phyloP scores from a whole-genome alignment of 2,888 invertebrate species.

The Aphelenchoides bicaudatus region DNA sequence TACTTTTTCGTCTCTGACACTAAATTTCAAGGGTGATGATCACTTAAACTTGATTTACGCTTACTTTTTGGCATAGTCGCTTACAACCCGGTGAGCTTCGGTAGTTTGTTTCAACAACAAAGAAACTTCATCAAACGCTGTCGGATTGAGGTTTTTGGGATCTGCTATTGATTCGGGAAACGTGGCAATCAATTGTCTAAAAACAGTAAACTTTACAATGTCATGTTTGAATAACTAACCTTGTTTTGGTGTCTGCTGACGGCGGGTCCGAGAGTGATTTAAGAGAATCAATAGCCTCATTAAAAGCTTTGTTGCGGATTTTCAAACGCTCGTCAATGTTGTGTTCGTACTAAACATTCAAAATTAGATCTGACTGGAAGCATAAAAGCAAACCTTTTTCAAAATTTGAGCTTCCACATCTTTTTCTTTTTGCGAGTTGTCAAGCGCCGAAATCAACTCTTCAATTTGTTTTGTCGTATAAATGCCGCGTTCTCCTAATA shows the following conservation, averaged over 20 bases:
- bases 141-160: conserved; percentile 26
- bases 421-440: background rate
- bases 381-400: conserved; percentile 5
- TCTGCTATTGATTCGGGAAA: conserved; percentile 43
- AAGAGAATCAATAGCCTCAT: background rate
- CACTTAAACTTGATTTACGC: conserved; percentile 10
- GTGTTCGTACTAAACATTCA: background rate
- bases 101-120: conserved; percentile 25
- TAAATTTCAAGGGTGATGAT: background rate
- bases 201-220: conserved; percentile 18
- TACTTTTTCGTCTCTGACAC: conserved; percentile 4
- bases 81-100: conserved; percentile 26
- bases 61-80: conserved; percentile 24
- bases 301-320: background rate
- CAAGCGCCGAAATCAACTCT: conserved; percentile 7
- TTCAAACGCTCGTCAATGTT: background rate
- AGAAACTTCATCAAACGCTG: conserved; percentile 21
- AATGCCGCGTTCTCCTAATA: conserved; percentile 27
- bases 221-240: conserved; percentile 28
- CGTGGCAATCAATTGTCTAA: conserved; percentile 34
- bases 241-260: conserved; percentile 49
- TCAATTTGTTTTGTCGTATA: conserved; percentile 32
- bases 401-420: conserved; percentile 6
- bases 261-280: conserved; percentile 36
- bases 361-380: background rate